Conservation (phyloP, 2,888 invertebrate species). For the Helleia helle region DNA sequence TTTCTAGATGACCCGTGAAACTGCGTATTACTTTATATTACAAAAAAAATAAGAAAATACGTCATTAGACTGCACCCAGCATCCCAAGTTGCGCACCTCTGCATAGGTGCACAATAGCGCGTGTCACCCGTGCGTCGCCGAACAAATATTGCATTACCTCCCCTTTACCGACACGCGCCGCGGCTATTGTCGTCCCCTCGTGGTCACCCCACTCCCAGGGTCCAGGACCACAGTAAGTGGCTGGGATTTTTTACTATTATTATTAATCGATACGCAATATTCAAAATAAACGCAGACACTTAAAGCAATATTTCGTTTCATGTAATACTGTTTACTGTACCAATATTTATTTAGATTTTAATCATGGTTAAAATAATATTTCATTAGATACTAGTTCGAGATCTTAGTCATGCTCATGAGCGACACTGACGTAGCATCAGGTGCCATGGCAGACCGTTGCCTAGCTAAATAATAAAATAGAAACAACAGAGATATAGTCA, state of each 20-base stretch:
- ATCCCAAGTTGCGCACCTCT: constrained; percentile 38
- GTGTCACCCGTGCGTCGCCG: constrained; percentile 67
- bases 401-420: too few species aligned
- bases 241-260: constrained; percentile 19
- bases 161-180: constrained; percentile 23
- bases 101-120: constrained; percentile 59
- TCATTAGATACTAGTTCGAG: too few species aligned
- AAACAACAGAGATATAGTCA: too few species aligned
- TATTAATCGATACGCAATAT: constrained; percentile 10
- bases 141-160: constrained; percentile 66
- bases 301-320: neutral
- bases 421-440: too few species aligned
- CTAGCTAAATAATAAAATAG: too few species aligned
- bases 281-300: too few species aligned
- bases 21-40: too few species aligned
- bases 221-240: constrained; percentile 16
- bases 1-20: too few species aligned
- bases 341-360: too few species aligned
- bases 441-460: too few species aligned
- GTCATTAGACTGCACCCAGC: neutral
- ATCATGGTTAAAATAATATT: too few species aligned
- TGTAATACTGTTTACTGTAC: neutral
- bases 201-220: constrained; percentile 44
- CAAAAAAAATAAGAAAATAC: neutral
- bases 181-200: constrained; percentile 42